phyloP scores from a whole-genome alignment of 2,113 vertebrate genomes.

The Pagrus major region DNA sequence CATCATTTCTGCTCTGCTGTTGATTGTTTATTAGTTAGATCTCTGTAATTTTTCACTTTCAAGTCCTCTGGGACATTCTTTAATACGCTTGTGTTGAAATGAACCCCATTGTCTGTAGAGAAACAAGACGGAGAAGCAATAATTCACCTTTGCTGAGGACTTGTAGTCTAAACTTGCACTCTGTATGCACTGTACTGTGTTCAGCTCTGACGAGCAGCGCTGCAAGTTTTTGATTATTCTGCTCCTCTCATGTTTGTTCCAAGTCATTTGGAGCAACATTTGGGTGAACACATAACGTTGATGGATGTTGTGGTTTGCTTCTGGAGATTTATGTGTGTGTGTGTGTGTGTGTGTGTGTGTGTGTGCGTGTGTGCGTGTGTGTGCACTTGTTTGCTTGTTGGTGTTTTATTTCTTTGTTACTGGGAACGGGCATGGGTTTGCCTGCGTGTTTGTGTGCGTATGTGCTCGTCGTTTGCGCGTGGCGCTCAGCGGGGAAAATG shows the following conservation, averaged over 20 bases:
- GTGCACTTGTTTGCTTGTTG: slow-evolving; percentile 50
- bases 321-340: slow-evolving; percentile 22
- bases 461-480: slow-evolving; percentile 17
- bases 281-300: slow-evolving; percentile 39
- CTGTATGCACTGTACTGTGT: not conserved
- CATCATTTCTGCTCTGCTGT: slow-evolving; percentile 23
- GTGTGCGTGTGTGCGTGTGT: not conserved
- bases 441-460: not conserved
- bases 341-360: not conserved
- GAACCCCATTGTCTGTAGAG: slow-evolving; percentile 6
- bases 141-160: slow-evolving; percentile 25
- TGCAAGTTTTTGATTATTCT: slow-evolving; percentile 57
- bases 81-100: slow-evolving; percentile 25
- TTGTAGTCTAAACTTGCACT: not conserved
- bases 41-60: not conserved
- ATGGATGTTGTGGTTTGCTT: slow-evolving; percentile 65
- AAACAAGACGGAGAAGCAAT: slow-evolving; percentile 12
- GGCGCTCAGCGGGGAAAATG: slow-evolving; percentile 59
- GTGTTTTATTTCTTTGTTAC: slow-evolving; percentile 53
- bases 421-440: not conserved
- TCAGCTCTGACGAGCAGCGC: not conserved
- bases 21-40: slow-evolving; percentile 9
- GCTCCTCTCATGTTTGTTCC: slow-evolving; percentile 42
- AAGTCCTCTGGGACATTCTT: not conserved
- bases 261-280: slow-evolving; percentile 49